A percentile compares a stretch with the other conserved stretches of the same genome.
phyloP scores from a whole-genome alignment of 1,140 invertebrate species.

The Polypedilum vanderplanki region DNA sequence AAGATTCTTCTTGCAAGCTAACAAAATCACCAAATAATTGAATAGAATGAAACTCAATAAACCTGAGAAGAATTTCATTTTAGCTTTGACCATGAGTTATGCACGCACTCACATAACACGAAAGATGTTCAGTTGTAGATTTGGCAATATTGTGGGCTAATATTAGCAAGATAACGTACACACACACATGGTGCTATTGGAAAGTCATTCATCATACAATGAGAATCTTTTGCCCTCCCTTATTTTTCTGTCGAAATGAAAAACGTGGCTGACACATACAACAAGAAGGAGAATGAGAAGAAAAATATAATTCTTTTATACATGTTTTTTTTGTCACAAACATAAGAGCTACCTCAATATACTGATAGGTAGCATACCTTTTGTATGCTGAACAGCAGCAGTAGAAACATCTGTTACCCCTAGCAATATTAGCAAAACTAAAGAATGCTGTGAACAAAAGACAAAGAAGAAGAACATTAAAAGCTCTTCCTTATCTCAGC shows the following conservation, averaged over 20 bases:
- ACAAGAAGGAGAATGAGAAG: too few species aligned
- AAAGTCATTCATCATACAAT: background rate
- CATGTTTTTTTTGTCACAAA: too few species aligned
- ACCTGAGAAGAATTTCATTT: background rate
- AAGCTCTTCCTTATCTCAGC: conserved; percentile 4
- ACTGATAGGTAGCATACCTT: too few species aligned
- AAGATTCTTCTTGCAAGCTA: too few species aligned
- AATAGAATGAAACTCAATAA: background rate
- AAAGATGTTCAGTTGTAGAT: background rate
- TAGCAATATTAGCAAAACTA: background rate
- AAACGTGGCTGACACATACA: too few species aligned
- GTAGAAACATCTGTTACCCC: background rate
- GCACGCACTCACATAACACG: background rate
- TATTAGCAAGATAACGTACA: background rate
- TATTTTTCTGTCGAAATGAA: too few species aligned
- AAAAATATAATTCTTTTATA: too few species aligned
- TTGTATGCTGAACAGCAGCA: background rate
- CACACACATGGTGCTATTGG: background rate
- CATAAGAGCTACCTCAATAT: too few species aligned
- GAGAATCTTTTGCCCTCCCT: too few species aligned
- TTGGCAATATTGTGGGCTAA: background rate
- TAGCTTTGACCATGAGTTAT: background rate
- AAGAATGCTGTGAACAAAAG: background rate
- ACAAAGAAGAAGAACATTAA: background rate
- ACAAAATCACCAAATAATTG: background rate